Evolutionary conservation across 2,113 vertebrate genomes (phyloP), one percentile per base, ranked within the genome.

Genomic region (Pseudorectes ferrugineus): DNA sequence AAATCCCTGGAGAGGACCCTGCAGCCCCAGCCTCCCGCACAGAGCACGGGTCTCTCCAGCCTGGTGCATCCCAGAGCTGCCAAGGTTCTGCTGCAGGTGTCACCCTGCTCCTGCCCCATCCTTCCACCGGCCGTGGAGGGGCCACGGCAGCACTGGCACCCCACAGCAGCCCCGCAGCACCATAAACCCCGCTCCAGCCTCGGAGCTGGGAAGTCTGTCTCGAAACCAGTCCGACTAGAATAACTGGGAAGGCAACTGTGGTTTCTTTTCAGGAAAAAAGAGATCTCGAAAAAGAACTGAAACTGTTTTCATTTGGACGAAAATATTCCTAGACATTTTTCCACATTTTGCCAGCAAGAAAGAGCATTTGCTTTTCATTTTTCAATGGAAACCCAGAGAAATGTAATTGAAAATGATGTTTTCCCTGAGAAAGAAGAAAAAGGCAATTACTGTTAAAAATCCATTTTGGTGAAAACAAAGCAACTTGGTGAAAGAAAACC

Each of bases 211-310:
- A 89, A 96, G 89, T 58, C 84, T 80, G 55, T 94, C 92, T 91
- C 8, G 24, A 96, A 96, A 96, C 96, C 95, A 94, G 95, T 96
- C 77, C 0, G 77, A 96, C 96, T 80, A 91, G 96, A 96, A 95
- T 88, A 95, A 96, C 96, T 96, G 92, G 96, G 96, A 96, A 85
- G 90, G 92, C 92, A 95, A 93, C 93, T 85, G 92, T 72, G 88
- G 92, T 96, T 95, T 97, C 95, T 96, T 97, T 97, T 97, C 95
- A 97, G 95, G 96, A 95, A 96, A 94, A 88, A 92, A 84, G 77
- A 75, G 70, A 85, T 94, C 93, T 96, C 0, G 38, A 93, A 95
- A 95, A 95, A 95, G 93, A 93, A 93, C 90, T 85, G 95, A 95
- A 96, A 94, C 93, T 88, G 82, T 92, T 96, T 95, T 92, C 90